These are phyloP conservation scores for Lacanobia oleracea DNA, from an alignment of 2,888 invertebrate genomes.

Conservation along the genomic window DNA sequence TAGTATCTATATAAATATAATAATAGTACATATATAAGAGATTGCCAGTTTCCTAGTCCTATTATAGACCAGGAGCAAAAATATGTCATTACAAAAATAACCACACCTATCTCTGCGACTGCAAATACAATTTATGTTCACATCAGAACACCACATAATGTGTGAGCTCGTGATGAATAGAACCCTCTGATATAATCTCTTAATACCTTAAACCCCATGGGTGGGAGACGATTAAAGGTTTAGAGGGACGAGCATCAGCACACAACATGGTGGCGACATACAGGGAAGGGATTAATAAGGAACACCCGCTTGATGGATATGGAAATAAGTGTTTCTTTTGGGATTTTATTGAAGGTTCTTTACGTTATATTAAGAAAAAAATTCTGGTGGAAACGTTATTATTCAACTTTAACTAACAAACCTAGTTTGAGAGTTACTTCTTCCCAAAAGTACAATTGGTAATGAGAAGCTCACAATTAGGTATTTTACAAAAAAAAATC, in stretches of 20 bases:
- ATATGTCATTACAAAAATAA: constrained; percentile 6
- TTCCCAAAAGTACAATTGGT: no score
- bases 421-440: background rate
- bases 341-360: background rate
- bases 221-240: constrained; percentile 42
- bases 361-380: background rate
- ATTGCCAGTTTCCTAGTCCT: no score
- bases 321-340: constrained; percentile 9
- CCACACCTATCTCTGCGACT: background rate
- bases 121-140: constrained; percentile 33
- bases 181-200: constrained; percentile 45
- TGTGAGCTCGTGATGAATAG: constrained; percentile 52
- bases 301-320: constrained; percentile 10
- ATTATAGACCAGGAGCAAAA: background rate
- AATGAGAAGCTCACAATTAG: no score
- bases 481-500: no score
- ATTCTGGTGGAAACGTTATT: background rate
- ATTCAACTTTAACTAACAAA: background rate
- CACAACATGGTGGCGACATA: constrained; percentile 23
- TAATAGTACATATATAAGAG: no score
- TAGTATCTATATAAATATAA: no score
- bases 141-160: constrained; percentile 27
- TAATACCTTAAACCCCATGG: constrained; percentile 47
- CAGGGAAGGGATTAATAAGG: constrained; percentile 32
- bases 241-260: constrained; percentile 26